Conservation (phyloP, 2,888 invertebrate species). For the Epistrophella euchroma region DNA sequence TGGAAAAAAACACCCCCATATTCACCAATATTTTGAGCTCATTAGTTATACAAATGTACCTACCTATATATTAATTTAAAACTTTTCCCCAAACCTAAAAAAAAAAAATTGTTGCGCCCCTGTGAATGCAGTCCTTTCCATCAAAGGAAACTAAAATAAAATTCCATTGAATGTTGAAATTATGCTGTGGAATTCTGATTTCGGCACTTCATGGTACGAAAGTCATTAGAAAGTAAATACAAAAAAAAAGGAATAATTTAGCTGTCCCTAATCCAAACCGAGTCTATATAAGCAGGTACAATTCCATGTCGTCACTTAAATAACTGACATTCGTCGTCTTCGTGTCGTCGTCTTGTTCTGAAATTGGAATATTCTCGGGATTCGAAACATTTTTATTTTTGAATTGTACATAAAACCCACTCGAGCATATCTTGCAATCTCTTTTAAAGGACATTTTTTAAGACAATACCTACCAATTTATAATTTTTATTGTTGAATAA, state of each 20-base stretch:
- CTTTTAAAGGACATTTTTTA: constrained; percentile 3
- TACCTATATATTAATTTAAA: too few relatives aligned
- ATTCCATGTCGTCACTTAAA: constrained; percentile 66
- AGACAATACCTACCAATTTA: neutral
- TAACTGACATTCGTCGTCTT: constrained; percentile 54
- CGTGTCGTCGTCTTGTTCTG: neutral
- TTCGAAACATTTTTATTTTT: neutral
- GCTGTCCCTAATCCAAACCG: constrained; percentile 72
- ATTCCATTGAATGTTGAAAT: constrained; percentile 68
- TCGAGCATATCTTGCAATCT: neutral
- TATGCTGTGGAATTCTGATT: constrained; percentile 79
- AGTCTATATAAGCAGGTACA: constrained; percentile 82
- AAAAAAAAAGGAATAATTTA: constrained; percentile 27
- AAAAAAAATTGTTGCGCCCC: neutral
- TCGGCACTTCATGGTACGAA: constrained; percentile 82
- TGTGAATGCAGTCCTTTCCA: constrained; percentile 39
- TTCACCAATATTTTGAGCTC: too few relatives aligned
- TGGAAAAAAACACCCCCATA: too few relatives aligned
- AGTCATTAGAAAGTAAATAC: constrained; percentile 79
- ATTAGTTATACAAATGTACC: too few relatives aligned
- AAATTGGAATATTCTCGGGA: constrained; percentile 19
- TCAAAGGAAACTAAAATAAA: constrained; percentile 53
- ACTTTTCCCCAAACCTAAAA: neutral
- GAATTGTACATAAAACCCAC: neutral
- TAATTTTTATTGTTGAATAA: constrained; percentile 11